Conservation (phyloP, 2,888 invertebrate species). For the Spialia ferax region DNA sequence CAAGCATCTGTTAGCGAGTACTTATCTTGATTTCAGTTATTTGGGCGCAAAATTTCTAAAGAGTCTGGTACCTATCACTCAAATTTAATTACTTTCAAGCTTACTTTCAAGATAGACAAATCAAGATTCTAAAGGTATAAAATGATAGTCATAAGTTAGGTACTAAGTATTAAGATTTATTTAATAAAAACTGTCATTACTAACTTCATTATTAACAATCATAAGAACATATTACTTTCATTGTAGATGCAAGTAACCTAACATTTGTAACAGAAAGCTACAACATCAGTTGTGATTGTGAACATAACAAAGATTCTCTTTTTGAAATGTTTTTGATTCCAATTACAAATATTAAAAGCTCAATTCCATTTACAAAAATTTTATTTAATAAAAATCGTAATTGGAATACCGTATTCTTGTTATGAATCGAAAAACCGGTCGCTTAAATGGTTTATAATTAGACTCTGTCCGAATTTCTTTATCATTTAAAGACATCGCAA, state of each 20-base stretch:
- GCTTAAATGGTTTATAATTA: neutral
- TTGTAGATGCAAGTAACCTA: neutral
- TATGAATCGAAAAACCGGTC: neutral
- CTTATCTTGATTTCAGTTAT: too few species aligned
- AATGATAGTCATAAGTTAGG: too few species aligned
- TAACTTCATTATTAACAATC: neutral
- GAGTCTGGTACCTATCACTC: too few species aligned
- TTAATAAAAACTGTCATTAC: neutral
- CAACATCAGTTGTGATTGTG: neutral
- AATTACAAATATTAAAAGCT: neutral
- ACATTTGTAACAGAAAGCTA: neutral
- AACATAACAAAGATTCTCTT: neutral
- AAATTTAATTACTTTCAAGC: too few species aligned
- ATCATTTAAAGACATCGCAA: slow-evolving; percentile 14
- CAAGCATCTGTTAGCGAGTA: too few species aligned
- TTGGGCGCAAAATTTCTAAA: too few species aligned
- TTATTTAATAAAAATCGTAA: slow-evolving; percentile 17
- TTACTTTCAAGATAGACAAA: too few species aligned
- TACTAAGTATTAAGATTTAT: too few species aligned
- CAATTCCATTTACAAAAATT: neutral
- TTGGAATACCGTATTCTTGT: neutral
- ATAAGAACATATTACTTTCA: neutral
- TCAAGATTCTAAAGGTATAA: too few species aligned
- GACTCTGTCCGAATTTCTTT: neutral
- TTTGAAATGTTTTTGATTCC: neutral